phyloP scores from a whole-genome alignment of 1,140 invertebrate genomes.

The Diprion similis region DNA sequence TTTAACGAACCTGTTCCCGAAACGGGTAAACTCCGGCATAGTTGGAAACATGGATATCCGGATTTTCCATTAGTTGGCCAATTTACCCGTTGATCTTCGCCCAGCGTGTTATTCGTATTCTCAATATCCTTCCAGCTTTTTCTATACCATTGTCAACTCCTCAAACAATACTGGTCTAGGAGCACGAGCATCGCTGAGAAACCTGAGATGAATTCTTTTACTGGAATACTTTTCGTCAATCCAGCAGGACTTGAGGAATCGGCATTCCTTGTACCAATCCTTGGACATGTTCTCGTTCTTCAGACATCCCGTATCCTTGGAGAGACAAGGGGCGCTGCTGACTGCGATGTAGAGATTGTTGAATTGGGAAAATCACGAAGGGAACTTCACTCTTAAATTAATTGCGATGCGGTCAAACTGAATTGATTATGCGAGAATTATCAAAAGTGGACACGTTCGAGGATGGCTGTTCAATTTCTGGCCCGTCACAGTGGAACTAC shows the following conservation, averaged over 20 bases:
- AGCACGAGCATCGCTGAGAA: not conserved
- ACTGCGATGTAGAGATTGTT: not conserved
- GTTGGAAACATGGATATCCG: not conserved
- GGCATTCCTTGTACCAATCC: not conserved
- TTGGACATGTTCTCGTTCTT: not conserved
- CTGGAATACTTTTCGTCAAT: too few species aligned
- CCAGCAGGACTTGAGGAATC: not conserved
- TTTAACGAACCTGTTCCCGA: not conserved
- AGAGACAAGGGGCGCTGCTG: not conserved
- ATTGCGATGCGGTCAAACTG: too few species aligned
- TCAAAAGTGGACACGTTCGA: too few species aligned
- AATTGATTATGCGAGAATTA: too few species aligned
- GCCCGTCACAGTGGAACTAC: too few species aligned
- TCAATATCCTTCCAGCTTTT: too few species aligned
- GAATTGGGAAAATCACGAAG: not conserved
- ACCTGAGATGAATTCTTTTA: too few species aligned
- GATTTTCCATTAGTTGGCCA: too few species aligned
- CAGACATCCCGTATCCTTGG: not conserved
- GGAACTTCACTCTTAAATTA: too few species aligned
- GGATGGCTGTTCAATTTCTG: too few species aligned
- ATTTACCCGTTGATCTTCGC: too few species aligned
- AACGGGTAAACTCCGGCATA: not conserved
- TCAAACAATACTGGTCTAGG: not conserved
- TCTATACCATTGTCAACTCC: not conserved
- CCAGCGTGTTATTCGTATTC: too few species aligned